These are phyloP conservation scores for Eutolmus rufibarbis DNA, from an alignment of 2,888 invertebrate species.

Conservation along the genomic window DNA sequence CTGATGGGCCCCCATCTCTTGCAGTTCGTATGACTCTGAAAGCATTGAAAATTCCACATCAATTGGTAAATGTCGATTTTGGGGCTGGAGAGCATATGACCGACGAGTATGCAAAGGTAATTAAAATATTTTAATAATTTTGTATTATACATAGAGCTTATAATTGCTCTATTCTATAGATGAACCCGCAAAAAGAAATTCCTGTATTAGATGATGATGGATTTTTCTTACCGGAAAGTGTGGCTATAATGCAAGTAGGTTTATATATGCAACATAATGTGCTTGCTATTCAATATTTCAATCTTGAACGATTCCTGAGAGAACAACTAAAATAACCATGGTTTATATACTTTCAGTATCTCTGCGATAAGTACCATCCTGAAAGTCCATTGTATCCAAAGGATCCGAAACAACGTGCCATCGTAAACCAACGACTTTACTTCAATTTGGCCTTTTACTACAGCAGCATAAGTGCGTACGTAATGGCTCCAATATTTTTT, in stretches of 20 bases:
- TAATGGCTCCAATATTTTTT: constrained; percentile 78
- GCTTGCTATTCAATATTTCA: not conserved
- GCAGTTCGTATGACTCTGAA: constrained; percentile 75
- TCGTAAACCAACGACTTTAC: constrained; percentile 80
- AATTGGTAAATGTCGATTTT: constrained; percentile 73
- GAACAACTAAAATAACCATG: not conserved
- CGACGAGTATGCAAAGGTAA: constrained; percentile 72
- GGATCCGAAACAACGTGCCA: constrained; percentile 73
- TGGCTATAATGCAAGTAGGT: constrained; percentile 65
- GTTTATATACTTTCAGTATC: constrained; percentile 66
- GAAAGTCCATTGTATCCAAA: constrained; percentile 74
- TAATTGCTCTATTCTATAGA: constrained; percentile 62
- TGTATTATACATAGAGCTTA: not conserved
- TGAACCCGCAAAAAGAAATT: constrained; percentile 81
- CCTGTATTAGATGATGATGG: constrained; percentile 82
- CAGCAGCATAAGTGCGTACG: constrained; percentile 66
- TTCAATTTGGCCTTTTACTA: constrained; percentile 82
- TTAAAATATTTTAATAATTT: not conserved
- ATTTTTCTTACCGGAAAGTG: constrained; percentile 78
- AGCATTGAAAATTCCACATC: constrained; percentile 70
- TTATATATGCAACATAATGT: not conserved
- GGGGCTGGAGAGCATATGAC: constrained; percentile 78
- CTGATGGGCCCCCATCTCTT: constrained; percentile 80
- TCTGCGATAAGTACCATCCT: constrained; percentile 78
- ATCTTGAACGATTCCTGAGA: no score